phyloP scores from a whole-genome alignment of 2,888 invertebrate genomes.

The Aproaerema taeniolella region DNA sequence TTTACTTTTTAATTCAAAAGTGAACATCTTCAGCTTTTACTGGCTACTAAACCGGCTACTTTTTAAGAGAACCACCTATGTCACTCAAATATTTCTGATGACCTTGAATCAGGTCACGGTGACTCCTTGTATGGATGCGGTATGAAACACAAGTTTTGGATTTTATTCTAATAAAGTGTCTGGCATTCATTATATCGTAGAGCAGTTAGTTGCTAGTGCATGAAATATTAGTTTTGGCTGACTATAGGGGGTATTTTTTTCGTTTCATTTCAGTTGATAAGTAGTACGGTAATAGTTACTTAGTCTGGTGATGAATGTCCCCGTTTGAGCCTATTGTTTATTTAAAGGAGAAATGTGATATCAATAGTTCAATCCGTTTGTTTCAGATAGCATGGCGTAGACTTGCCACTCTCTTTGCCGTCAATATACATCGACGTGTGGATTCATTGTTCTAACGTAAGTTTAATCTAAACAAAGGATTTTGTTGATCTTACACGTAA shows the following conservation, averaged over 20 bases:
- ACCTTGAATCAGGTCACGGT: not conserved
- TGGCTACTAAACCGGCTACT: not conserved
- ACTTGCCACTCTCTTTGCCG: conserved; percentile 28
- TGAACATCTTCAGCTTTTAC: too few species aligned
- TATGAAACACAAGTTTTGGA: too few species aligned
- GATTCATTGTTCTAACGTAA: conserved; percentile 14
- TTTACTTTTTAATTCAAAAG: conserved; percentile 8
- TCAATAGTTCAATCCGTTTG: conserved; percentile 30
- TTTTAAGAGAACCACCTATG: too few species aligned
- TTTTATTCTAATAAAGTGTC: too few species aligned
- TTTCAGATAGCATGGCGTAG: conserved; percentile 56
- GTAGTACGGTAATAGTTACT: conserved; percentile 31
- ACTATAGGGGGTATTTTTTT: conserved; percentile 14
- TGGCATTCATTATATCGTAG: too few species aligned
- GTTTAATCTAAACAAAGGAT: conserved; percentile 6
- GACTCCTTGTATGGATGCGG: not conserved
- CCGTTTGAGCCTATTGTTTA: conserved; percentile 18
- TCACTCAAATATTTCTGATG: too few species aligned
- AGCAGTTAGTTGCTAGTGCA: too few species aligned
- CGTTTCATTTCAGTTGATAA: conserved; percentile 26
- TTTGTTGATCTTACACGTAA: conserved; percentile 1
- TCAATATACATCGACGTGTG: conserved; percentile 12
- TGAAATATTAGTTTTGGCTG: too few species aligned
- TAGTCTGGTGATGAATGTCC: conserved; percentile 27
- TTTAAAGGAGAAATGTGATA: conserved; percentile 12